Evolutionary conservation across 1,140 invertebrate genomes (phyloP), one percentile per base, ranked within the genome.

Genomic region (Atta colombica): DNA sequence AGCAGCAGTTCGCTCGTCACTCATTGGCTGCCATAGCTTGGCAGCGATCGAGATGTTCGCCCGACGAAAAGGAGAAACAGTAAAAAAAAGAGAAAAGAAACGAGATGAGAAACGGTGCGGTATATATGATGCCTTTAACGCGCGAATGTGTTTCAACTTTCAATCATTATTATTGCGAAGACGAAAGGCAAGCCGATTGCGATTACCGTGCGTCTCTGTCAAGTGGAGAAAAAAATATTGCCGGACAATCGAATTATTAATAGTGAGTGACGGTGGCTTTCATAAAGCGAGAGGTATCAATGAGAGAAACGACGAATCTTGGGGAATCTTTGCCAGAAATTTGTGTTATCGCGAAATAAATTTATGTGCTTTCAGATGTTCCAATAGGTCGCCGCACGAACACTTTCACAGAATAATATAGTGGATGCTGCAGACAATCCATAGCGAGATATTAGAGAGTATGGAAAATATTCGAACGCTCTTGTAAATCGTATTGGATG

Each of bases 1-100:
- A 85, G 90, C 39, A 88, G 90, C 88, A 90, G 74, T 89, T 85
- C 80, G 84, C 72, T 84, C 86, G 91, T 91, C 90, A 91, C 84
- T 91, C 84, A 91, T 89, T 91, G 78, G 81, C 71, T 87, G 89
- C 77, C 86, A 90, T 49, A 60, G 55, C 66, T 85, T 88, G 75
- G 55, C 85, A 78, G 89, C 75, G 68, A 88, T 86, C 78, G 77
- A 72, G 72, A 90, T 78, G 84, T 74, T 87, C 69, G 61, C 1
- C 2, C 39, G 53, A 3, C 45, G 69, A 88, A 78, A 85, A 80
- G 25, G 77, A 86, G 60, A 85, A 84, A 16, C 10, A 58, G 5
- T 7, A 49, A 31, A 31, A 61, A 49, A 74, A 28, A 25, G 68
- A 18, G 35, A 35, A 45, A 77, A 66, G 7, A 12, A 74, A 58